A percentile compares a stretch with the other conserved stretches of the same genome.
Conservation (phyloP, 2,888 invertebrate genomes). For the Psylliodes chrysocephalus region DNA sequence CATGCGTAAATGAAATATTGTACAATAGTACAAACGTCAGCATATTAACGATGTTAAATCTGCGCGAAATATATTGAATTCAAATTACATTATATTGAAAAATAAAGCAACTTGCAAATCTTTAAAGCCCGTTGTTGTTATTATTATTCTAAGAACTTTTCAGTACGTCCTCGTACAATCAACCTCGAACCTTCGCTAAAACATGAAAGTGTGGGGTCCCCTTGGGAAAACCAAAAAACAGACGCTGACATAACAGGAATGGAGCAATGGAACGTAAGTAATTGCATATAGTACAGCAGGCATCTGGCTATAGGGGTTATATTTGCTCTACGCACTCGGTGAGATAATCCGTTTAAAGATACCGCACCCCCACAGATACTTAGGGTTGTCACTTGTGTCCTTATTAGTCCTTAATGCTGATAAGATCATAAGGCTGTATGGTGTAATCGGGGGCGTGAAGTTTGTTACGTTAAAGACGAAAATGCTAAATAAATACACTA, state of each 20-base stretch:
- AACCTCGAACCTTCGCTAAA: conserved; percentile 48
- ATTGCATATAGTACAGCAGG: conserved; percentile 52
- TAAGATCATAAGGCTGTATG: conserved; percentile 47
- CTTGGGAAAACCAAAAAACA: conserved; percentile 39
- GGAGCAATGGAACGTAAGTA: conserved; percentile 58
- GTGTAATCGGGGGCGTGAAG: conserved; percentile 24
- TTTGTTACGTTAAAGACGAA: not conserved
- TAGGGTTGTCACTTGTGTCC: conserved; percentile 49
- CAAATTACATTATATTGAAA: no score
- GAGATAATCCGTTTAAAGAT: conserved; percentile 58
- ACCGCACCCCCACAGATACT: conserved; percentile 54
- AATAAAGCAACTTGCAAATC: no score
- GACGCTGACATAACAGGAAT: conserved; percentile 37
- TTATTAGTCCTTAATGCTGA: conserved; percentile 45
- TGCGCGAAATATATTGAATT: no score
- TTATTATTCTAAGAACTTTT: no score
- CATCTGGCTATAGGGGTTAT: conserved; percentile 56
- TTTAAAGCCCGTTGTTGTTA: no score
- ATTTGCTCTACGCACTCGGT: conserved; percentile 51
- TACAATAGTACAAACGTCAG: no score
- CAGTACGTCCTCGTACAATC: no score
- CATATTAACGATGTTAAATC: no score
- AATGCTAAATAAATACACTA: no score
- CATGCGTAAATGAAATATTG: no score
- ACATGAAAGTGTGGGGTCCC: conserved; percentile 44